Evolutionary conservation across 2,797 vertebrate genomes (phyloP), one percentile per base, ranked within the genome.

Genomic region (Hyperoplus lanceolatus): DNA sequence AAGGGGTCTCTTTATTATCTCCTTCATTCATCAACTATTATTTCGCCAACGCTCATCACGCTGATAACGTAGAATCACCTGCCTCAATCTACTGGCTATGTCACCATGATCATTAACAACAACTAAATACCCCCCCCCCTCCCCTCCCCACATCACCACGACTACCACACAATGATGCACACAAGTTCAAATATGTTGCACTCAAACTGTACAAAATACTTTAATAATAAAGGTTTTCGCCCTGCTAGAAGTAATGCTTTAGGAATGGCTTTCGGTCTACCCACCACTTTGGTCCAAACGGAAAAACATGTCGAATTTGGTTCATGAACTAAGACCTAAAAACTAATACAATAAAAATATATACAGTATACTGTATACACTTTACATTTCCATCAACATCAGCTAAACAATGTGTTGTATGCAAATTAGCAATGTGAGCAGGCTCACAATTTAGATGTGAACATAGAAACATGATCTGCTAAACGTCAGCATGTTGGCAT

Each of bases 1-100:
- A 76, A 84, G 85, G 29, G 88, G 73, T 66, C 73, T 71, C 51
- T 84, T 81, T 72, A 72, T 69, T 78, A 54, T 67, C 73, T 41
- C 59, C 45, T 65, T 69, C 61, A 80, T 87, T 68, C 67, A 80
- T 85, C 84, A 73, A 11, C 59, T 70, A 71, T 59, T 82, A 62
- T 83, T 85, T 66, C 21, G 43, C 38, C 46, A 61, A 38, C 3
- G 3, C 59, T 75, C 42, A 73, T 81, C 61, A 46, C 46, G 70
- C 45, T 54, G 62, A 75, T 51, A 56, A 70, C 45, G 57, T 53
- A 14, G 49, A 62, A 45, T 82, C 51, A 69, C 38, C 53, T 36
- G 12, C 55, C 13, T 48, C 29, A 60, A 63, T 59, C 57, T 66
- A 50, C 54, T 49, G 50, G 38, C 21, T 39, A 56, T 56, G 57